Percentiles rank a stretch among this genome's conserved stretches.
Conservation (phyloP, 2,888 invertebrate genomes). For the Leptinotarsa juncta region DNA sequence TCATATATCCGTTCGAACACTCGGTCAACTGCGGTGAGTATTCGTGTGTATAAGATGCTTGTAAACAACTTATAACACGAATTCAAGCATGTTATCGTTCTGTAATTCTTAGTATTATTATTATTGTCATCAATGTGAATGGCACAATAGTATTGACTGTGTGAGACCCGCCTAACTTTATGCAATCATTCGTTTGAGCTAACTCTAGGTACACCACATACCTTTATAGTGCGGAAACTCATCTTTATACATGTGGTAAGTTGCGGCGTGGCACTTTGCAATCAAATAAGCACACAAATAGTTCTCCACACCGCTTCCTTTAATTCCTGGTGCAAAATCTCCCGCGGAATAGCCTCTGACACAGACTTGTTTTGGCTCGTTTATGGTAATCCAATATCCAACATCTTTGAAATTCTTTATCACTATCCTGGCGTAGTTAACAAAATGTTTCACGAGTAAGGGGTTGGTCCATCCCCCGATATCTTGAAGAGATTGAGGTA, state of each 20-base stretch:
- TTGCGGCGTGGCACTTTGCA: constrained; percentile 75
- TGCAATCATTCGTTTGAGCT: no score
- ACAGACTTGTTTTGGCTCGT: constrained; percentile 67
- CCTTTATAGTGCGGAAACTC: constrained; percentile 67
- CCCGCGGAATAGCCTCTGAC: constrained; percentile 68
- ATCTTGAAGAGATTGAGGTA: constrained; percentile 59
- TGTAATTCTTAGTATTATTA: no score
- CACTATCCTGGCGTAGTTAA: constrained; percentile 70
- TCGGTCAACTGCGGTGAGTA: no score
- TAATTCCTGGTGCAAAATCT: constrained; percentile 68
- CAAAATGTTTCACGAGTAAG: constrained; percentile 70
- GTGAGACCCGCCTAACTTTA: no score
- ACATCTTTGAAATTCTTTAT: constrained; percentile 65
- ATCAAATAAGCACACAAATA: constrained; percentile 75
- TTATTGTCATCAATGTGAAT: no score
- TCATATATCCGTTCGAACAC: no score
- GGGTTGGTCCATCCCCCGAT: constrained; percentile 76
- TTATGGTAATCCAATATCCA: constrained; percentile 75
- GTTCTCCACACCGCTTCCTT: constrained; percentile 70
- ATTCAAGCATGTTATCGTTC: no score
- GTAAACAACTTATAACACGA: no score
- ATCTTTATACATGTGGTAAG: constrained; percentile 73
- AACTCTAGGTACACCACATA: constrained; percentile 8
- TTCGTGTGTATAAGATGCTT: no score
- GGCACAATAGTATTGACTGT: no score